phyloP scores from a whole-genome alignment of 1,140 invertebrate genomes.

The Meloidogyne chitwoodi region DNA sequence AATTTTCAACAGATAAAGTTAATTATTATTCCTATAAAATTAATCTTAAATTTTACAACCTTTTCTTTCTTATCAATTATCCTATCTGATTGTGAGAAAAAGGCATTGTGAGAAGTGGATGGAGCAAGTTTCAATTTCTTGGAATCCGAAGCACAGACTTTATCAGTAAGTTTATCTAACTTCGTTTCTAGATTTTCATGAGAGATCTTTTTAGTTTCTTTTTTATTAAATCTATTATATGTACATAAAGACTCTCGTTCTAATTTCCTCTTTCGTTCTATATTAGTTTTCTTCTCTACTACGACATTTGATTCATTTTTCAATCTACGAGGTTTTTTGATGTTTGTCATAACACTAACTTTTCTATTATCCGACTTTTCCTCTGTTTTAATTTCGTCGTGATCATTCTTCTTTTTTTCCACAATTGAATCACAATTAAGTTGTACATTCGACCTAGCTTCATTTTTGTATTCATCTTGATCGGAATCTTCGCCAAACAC shows the following conservation, averaged over 20 bases:
- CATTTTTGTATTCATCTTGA: slow-evolving; percentile 6
- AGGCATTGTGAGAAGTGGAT: neutral
- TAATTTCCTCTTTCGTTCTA: neutral
- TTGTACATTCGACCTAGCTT: neutral
- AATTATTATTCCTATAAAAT: neutral
- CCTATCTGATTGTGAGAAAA: neutral
- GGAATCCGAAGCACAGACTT: neutral
- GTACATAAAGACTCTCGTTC: neutral
- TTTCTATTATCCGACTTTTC: neutral
- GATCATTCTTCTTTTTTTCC: neutral
- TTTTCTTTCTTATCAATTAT: neutral
- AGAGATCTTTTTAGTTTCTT: neutral
- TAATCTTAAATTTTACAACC: neutral
- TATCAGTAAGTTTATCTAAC: neutral
- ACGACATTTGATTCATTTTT: neutral
- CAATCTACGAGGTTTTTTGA: neutral
- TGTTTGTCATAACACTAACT: neutral
- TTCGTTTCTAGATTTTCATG: neutral
- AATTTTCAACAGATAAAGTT: too few relatives aligned
- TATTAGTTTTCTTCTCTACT: neutral
- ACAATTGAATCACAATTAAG: neutral
- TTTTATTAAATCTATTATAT: neutral
- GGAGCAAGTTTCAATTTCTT: neutral
- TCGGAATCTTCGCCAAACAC: slow-evolving; percentile 27
- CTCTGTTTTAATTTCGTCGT: neutral